These are phyloP conservation scores for Eupithecia subfuscata DNA, from an alignment of 2,888 invertebrate species.

Conservation along the genomic window DNA sequence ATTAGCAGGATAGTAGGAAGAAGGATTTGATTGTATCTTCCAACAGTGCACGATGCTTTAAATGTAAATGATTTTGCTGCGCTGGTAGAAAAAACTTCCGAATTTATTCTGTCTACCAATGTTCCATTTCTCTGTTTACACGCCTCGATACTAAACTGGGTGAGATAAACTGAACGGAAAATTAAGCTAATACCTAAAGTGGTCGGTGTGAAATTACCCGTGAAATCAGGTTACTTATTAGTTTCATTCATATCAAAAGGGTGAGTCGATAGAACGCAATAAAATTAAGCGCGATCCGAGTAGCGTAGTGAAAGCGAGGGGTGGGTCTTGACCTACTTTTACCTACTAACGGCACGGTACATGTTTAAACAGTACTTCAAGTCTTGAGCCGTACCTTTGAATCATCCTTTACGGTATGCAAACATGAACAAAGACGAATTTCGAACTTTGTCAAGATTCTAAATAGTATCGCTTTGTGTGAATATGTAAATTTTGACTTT, in stretches of 20 bases:
- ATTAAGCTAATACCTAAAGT: slow-evolving; percentile 34
- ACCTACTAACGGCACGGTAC: slow-evolving; percentile 19
- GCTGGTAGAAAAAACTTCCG: too few relatives aligned
- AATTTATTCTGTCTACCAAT: background rate
- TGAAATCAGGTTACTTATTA: slow-evolving; percentile 48
- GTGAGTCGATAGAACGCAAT: slow-evolving; percentile 75
- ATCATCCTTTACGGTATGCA: slow-evolving; percentile 2
- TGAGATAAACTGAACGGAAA: slow-evolving; percentile 20
- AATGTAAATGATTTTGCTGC: too few relatives aligned
- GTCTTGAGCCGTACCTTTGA: background rate
- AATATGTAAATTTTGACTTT: background rate
- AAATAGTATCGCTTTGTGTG: background rate
- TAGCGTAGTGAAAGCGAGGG: slow-evolving; percentile 70
- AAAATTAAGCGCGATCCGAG: slow-evolving; percentile 77
- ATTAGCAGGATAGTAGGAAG: too few relatives aligned
- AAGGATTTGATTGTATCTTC: too few relatives aligned
- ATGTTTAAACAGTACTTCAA: slow-evolving; percentile 8
- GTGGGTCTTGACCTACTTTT: slow-evolving; percentile 70
- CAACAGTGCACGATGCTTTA: too few relatives aligned
- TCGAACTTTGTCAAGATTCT: background rate
- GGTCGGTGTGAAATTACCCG: slow-evolving; percentile 45
- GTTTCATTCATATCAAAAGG: slow-evolving; percentile 57
- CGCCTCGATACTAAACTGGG: background rate
- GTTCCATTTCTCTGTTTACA: background rate
- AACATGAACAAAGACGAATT: background rate